These are phyloP conservation scores for Micrasema longulum DNA, from an alignment of 1,140 invertebrate genomes.

Conservation along the genomic window DNA sequence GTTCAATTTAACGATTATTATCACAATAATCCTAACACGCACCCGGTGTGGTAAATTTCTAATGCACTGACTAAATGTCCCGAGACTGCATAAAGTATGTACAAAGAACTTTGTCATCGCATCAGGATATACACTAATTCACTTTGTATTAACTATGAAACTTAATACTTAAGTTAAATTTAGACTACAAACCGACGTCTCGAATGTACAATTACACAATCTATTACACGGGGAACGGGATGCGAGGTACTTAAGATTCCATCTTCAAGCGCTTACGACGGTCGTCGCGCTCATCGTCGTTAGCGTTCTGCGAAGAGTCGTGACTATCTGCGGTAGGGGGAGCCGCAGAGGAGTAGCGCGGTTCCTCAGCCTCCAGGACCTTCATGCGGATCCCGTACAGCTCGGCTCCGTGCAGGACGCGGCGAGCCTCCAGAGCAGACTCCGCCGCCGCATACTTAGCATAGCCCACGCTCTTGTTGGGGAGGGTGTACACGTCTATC, in stretches of 20 bases:
- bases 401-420: constrained; percentile 85
- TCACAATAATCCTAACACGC: too few relatives aligned
- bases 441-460: constrained; percentile 86
- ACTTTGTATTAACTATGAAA: too few relatives aligned
- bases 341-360: constrained; percentile 7
- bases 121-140: too few relatives aligned
- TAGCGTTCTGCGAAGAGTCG: constrained; percentile 36
- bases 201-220: too few relatives aligned
- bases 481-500: constrained; percentile 90
- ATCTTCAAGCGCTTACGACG: constrained; percentile 52
- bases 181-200: too few relatives aligned
- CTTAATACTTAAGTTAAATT: too few relatives aligned
- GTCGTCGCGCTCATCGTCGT: constrained; percentile 47
- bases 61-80: too few relatives aligned
- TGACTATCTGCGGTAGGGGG: constrained; percentile 10
- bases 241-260: constrained; percentile 22
- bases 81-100: too few relatives aligned
- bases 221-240: too few relatives aligned
- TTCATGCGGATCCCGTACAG: constrained; percentile 85
- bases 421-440: constrained; percentile 84
- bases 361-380: constrained; percentile 90
- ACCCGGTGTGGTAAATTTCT: too few relatives aligned
- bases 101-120: too few relatives aligned
- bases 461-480: constrained; percentile 92
- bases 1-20: too few relatives aligned